Conservation (phyloP, 2,888 invertebrate species). For the Cheilosia variabilis region DNA sequence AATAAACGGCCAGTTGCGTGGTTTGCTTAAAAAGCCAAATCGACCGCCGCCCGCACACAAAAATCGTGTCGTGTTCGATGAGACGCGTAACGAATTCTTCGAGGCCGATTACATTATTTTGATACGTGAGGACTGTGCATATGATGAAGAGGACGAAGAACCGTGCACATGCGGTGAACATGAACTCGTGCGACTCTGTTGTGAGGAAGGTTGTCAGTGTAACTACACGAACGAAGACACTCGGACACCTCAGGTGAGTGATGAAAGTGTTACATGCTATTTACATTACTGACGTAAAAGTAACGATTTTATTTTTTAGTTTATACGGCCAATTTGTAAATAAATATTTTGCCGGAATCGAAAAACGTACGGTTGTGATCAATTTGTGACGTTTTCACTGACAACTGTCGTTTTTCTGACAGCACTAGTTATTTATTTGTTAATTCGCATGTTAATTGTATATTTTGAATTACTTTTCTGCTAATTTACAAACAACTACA, state of each 20-base stretch:
- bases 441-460: no score
- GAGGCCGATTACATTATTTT: slow-evolving; percentile 96
- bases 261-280: background rate
- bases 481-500: no score
- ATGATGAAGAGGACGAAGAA: slow-evolving; percentile 91
- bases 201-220: slow-evolving; percentile 88
- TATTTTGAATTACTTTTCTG: no score
- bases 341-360: no score
- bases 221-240: slow-evolving; percentile 84
- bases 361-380: no score
- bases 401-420: no score
- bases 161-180: slow-evolving; percentile 90
- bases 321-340: no score
- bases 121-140: slow-evolving; percentile 94
- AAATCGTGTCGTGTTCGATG: slow-evolving; percentile 94
- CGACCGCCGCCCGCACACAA: slow-evolving; percentile 87
- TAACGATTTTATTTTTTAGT: no score
- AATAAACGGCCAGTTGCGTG: slow-evolving; percentile 83
- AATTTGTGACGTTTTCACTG: no score
- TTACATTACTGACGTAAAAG: background rate
- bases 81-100: slow-evolving; percentile 94
- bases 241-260: slow-evolving; percentile 83
- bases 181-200: slow-evolving; percentile 87
- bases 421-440: no score
- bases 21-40: slow-evolving; percentile 89